Conservation (phyloP, 2,797 vertebrate genomes). For the Dromococcyx pavoninus region DNA sequence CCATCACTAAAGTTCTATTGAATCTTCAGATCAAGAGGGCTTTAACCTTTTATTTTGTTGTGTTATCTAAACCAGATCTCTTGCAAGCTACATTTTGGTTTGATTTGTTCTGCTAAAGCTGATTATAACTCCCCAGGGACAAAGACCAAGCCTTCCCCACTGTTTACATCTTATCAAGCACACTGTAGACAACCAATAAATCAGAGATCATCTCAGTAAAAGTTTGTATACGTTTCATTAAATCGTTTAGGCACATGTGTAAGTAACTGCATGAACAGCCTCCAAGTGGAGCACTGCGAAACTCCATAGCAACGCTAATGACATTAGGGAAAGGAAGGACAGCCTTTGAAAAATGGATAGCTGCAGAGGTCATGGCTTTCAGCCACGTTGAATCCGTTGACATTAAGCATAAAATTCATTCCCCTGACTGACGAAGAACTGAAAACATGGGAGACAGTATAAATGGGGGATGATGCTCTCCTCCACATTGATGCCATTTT, state of each 20-base stretch:
- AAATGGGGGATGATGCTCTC: background rate
- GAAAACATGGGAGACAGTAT: background rate
- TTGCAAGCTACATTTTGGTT: background rate
- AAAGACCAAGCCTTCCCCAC: background rate
- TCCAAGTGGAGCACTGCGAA: background rate
- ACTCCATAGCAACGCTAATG: slow-evolving; percentile 9
- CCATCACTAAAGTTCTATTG: background rate
- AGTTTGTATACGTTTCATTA: slow-evolving; percentile 29
- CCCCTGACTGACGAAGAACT: background rate
- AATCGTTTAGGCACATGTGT: background rate
- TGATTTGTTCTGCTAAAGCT: background rate
- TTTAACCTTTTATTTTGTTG: background rate
- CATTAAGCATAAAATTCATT: background rate
- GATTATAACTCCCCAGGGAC: background rate
- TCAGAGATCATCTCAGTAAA: background rate
- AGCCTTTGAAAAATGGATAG: background rate
- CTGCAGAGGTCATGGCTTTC: background rate
- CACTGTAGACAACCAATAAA: background rate
- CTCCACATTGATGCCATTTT: background rate
- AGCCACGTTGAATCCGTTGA: background rate
- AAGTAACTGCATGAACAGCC: background rate
- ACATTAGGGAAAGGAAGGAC: background rate
- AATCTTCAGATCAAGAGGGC: background rate
- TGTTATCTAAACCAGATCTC: background rate
- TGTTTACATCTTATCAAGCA: background rate